Evolutionary conservation across 1,140 invertebrate species (phyloP).

Genomic region (Nasonia giraulti): DNA sequence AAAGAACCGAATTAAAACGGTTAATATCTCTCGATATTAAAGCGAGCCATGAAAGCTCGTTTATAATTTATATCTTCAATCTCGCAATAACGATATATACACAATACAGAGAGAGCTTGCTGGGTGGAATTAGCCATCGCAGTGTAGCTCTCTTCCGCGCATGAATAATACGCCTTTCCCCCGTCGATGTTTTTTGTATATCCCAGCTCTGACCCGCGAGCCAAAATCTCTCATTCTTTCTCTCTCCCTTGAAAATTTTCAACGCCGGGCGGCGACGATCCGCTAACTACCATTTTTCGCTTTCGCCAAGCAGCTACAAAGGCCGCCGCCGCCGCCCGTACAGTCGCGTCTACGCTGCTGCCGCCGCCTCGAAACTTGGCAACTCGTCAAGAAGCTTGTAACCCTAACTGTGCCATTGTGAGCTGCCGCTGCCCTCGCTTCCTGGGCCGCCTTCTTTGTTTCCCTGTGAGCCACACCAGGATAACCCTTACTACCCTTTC

Average conservation of each 20-base stretch:
- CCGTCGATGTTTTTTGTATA: background rate
- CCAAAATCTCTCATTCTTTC: background rate
- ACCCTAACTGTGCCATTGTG: constrained; percentile 70
- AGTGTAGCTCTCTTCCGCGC: no score
- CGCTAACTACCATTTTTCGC: constrained; percentile 51
- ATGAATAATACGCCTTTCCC: no score
- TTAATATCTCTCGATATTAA: no score
- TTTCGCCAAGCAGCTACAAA: constrained; percentile 50
- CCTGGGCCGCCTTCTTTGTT: constrained; percentile 63
- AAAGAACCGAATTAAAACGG: no score
- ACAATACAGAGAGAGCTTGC: no score
- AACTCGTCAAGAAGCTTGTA: constrained; percentile 71
- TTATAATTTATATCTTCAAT: no score
- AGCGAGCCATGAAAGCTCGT: no score
- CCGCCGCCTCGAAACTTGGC: constrained; percentile 68
- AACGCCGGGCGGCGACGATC: constrained; percentile 33
- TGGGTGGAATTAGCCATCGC: no score
- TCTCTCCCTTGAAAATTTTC: constrained; percentile 12
- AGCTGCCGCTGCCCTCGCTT: constrained; percentile 57
- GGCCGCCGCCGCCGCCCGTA: constrained; percentile 8
- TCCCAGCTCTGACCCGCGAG: background rate
- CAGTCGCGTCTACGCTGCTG: constrained; percentile 49
- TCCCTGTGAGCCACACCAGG: constrained; percentile 36
- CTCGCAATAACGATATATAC: no score
- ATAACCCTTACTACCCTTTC: background rate